Base-by-base conservation (phyloP, 2,113 vertebrate genomes). In the Urocynchramus pylzowi region DNA sequence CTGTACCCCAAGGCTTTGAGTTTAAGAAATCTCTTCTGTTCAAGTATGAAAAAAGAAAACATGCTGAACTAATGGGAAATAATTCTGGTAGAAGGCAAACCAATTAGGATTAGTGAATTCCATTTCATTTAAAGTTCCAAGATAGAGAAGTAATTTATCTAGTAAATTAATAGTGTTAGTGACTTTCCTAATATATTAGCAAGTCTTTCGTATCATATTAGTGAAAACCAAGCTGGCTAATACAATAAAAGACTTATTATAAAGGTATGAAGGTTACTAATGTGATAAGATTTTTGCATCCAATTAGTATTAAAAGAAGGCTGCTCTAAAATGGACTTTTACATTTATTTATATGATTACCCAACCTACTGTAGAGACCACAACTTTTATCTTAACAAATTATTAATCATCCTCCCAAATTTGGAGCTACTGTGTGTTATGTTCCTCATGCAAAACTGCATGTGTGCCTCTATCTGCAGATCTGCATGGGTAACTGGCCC, bases 21-120 rank as follows among this genome's bases (percentile, higher is more conserved):
- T 97, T 98, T 97, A 97, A 97, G 97, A 98, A 97, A 95, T 89
- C 93, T 98, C 96, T 92, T 97, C 97, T 97, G 93, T 97, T 98
- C 97, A 98, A 98, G 97, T 98, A 97, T 97, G 98, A 98, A 94
- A 95, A 94, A 94, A 97, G 90, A 95, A 97, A 98, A 97, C 96
- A 97, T 97, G 97, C 98, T 98, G 98, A 98, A 98, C 97, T 98
- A 98, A 98, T 98, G 97, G 98, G 97, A 97, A 98, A 98, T 98
- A 98, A 97, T 98, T 98, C 98, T 95, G 42, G 97, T 97, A 97
- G 97, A 98, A 98, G 95, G 97, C 97, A 97, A 98, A 98, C 97
- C 97, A 98, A 98, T 98, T 98, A 98, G 98, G 97, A 98, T 98
- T 98, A 98, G 98, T 97, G 98, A 98, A 98, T 98, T 98, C 97